Evolutionary conservation across 1,140 invertebrate genomes (phyloP).

Genomic region (Chrysomallon squamiferum): DNA sequence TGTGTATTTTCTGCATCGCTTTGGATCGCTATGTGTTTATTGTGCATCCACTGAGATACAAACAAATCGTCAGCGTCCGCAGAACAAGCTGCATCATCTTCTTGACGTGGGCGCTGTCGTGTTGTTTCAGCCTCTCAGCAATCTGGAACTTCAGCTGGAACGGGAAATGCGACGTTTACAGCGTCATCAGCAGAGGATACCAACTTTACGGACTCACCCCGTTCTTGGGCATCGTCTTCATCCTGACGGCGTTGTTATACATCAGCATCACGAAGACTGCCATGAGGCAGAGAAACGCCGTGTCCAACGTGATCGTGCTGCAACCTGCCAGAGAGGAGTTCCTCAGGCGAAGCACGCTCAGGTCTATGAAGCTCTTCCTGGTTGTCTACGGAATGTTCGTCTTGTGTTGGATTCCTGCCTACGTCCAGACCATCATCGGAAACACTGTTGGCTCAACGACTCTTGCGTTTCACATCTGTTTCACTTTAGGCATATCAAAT

Average conservation of each 20-base stretch:
- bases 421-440: not conserved
- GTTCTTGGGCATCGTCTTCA: not conserved
- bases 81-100: not conserved
- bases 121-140: not conserved
- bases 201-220: not conserved
- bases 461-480: not conserved
- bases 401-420: not conserved
- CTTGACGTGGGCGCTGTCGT: not conserved
- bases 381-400: slow-evolving; percentile 6
- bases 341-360: not conserved
- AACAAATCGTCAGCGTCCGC: not conserved
- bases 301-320: not conserved
- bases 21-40: not conserved
- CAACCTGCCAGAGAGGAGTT: too few species aligned
- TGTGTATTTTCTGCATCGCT: slow-evolving; percentile 1
- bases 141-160: not conserved
- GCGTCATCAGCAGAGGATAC: not conserved
- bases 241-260: not conserved
- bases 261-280: not conserved
- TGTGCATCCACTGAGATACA: not conserved
- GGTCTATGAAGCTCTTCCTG: not conserved
- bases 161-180: not conserved
- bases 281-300: not conserved
- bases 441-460: not conserved
- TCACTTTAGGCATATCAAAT: not conserved